A percentile compares a stretch with the other conserved stretches of the same genome.
These are phyloP conservation scores for Erinaceus europaeus DNA, from an alignment of 2,113 vertebrate genomes.

Conservation along the genomic window DNA sequence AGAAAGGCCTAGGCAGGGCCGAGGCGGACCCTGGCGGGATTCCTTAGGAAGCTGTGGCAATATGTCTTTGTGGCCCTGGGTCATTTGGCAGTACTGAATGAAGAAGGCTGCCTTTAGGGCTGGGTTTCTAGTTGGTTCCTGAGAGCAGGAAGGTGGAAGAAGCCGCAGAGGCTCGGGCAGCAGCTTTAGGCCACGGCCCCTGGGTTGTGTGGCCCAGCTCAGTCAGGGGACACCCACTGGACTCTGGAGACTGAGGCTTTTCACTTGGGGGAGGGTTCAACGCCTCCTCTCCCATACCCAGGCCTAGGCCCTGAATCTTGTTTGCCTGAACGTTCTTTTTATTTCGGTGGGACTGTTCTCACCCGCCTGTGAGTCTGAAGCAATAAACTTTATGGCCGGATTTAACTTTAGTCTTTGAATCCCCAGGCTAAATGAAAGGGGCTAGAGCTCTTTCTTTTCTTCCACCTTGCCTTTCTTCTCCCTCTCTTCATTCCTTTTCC, in stretches of 20 bases:
- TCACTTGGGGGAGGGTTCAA: neutral
- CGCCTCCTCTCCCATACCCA: neutral
- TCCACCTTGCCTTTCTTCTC: conserved; percentile 57
- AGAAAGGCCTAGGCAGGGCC: conserved; percentile 59
- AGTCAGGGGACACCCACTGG: neutral
- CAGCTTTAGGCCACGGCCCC: conserved; percentile 22
- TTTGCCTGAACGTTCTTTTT: conserved; percentile 84
- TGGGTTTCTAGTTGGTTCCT: neutral
- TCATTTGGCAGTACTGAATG: conserved; percentile 63
- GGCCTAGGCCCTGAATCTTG: conserved; percentile 84
- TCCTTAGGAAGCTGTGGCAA: conserved; percentile 52
- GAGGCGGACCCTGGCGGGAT: conserved; percentile 51
- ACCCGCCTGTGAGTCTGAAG: conserved; percentile 87
- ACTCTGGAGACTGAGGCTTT: neutral
- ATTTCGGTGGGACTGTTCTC: conserved; percentile 84
- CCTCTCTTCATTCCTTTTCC: conserved; percentile 42
- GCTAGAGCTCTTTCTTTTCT: conserved; percentile 77
- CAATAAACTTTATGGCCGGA: conserved; percentile 91
- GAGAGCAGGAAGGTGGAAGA: conserved; percentile 28
- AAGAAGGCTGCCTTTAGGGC: conserved; percentile 40
- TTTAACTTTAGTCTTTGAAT: conserved; percentile 88
- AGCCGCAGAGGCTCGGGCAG: neutral
- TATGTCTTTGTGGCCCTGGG: conserved; percentile 59
- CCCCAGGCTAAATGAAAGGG: conserved; percentile 84
- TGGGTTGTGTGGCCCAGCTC: neutral